Evolutionary conservation across 2,797 vertebrate species (phyloP).

Genomic region (Catharus ustulatus): DNA sequence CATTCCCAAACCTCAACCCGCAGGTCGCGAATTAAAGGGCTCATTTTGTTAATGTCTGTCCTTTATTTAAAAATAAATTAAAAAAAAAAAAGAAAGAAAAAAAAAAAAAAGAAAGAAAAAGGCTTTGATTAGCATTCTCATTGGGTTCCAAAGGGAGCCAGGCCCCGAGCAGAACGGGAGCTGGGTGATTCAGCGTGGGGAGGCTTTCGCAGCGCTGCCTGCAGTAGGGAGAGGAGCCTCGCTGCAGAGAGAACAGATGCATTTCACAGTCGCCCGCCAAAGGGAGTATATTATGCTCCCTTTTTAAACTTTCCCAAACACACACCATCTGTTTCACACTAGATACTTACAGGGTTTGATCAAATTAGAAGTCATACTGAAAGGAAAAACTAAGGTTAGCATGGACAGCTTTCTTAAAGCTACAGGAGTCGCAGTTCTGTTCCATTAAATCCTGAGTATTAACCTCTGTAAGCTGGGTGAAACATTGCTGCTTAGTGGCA

Average conservation of each 20-base stretch:
- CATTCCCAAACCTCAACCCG: not conserved
- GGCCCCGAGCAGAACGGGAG: not conserved
- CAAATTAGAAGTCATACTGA: conserved; percentile 74
- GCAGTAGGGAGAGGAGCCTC: conserved; percentile 45
- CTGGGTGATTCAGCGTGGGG: conserved; percentile 25
- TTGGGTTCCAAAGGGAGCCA: not conserved
- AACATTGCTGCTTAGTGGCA: not conserved
- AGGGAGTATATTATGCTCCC: conserved; percentile 72
- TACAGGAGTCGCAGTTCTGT: conserved; percentile 37
- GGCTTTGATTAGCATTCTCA: not conserved
- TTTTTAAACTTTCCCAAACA: conserved; percentile 75
- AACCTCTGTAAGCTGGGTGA: not conserved
- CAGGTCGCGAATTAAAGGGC: accelerated
- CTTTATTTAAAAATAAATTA: not conserved
- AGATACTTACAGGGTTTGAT: conserved; percentile 71
- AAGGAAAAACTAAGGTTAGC: conserved; percentile 71
- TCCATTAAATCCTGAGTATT: conserved; percentile 8
- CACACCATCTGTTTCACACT: conserved; percentile 72
- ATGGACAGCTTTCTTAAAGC: conserved; percentile 71
- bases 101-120: not conserved
- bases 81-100: too few species aligned
- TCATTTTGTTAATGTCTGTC: not conserved
- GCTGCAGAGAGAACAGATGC: conserved; percentile 68
- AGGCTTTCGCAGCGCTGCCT: conserved; percentile 32
- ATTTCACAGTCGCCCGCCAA: conserved; percentile 69